A percentile compares a stretch with the other conserved stretches of the same genome.
Conservation (phyloP, 2,113 vertebrate genomes). For the Phoxinus phoxinus region DNA sequence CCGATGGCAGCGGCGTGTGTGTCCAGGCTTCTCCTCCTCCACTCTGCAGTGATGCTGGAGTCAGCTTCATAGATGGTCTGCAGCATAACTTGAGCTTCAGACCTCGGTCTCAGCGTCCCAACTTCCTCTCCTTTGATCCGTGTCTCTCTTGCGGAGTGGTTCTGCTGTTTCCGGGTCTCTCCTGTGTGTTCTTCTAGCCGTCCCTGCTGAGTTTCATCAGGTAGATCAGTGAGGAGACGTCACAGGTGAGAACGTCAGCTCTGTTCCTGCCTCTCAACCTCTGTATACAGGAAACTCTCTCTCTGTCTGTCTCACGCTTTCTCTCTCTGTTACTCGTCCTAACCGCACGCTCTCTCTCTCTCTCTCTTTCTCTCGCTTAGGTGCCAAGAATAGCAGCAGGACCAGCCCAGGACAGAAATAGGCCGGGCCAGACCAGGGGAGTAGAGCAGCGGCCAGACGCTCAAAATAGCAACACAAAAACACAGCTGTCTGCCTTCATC, state of each 20-base stretch:
- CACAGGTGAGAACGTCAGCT: conserved; percentile 12
- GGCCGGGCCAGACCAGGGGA: conserved; percentile 63
- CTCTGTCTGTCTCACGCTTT: conserved; percentile 40
- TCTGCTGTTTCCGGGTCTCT: background rate
- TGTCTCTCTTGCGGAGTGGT: background rate
- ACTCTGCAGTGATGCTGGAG: conserved; percentile 58
- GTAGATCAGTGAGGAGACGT: background rate
- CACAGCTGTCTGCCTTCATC: conserved; percentile 66
- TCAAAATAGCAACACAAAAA: conserved; percentile 64
- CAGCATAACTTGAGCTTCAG: conserved; percentile 49
- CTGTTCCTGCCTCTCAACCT: conserved; percentile 28
- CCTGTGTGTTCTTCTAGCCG: background rate
- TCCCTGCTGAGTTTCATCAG: background rate
- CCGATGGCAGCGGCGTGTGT: conserved; percentile 41
- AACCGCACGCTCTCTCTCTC: conserved; percentile 34
- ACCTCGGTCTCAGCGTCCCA: conserved; percentile 1
- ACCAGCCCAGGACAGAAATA: conserved; percentile 64
- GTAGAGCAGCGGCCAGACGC: conserved; percentile 59
- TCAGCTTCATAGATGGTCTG: conserved; percentile 62
- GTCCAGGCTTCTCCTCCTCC: conserved; percentile 58
- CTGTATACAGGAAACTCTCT: conserved; percentile 22
- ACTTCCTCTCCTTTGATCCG: background rate
- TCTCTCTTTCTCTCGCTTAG: conserved; percentile 50
- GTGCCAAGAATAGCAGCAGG: conserved; percentile 62
- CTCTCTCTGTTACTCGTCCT: conserved; percentile 41